Percentiles rank a stretch among this genome's conserved stretches.
phyloP scores from a whole-genome alignment of 2,797 vertebrate genomes.

The Dryobates pubescens region DNA sequence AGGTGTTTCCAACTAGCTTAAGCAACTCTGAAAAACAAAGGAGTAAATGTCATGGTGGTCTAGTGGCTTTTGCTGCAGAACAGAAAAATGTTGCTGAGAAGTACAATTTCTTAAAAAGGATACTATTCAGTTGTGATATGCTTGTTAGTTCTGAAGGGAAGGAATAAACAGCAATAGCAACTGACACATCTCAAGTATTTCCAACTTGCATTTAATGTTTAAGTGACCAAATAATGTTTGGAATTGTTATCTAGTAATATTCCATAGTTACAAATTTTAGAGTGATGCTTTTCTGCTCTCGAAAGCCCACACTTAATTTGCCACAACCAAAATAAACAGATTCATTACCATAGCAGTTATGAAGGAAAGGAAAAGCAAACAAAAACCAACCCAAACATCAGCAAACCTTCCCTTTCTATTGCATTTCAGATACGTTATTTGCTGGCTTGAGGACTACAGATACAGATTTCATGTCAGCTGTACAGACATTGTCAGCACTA shows the following conservation, averaged over 20 bases:
- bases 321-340: background rate
- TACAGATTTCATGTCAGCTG: constrained; percentile 10
- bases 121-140: background rate
- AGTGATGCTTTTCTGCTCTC: background rate
- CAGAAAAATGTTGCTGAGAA: background rate
- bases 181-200: background rate
- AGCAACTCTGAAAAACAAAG: background rate
- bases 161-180: background rate
- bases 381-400: background rate
- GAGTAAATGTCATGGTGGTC: background rate
- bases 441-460: background rate
- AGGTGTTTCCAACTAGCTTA: background rate
- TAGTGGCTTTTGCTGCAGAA: background rate
- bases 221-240: background rate
- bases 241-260: background rate
- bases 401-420: background rate
- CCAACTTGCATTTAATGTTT: background rate
- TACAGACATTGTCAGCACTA: background rate
- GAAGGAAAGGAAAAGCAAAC: background rate
- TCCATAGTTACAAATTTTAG: background rate
- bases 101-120: background rate
- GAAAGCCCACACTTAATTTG: background rate
- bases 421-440: background rate
- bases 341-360: background rate
- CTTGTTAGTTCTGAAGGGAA: background rate